Base-by-base conservation (phyloP, 2,888 invertebrate genomes). In the Nephrotoma guestfalica region DNA sequence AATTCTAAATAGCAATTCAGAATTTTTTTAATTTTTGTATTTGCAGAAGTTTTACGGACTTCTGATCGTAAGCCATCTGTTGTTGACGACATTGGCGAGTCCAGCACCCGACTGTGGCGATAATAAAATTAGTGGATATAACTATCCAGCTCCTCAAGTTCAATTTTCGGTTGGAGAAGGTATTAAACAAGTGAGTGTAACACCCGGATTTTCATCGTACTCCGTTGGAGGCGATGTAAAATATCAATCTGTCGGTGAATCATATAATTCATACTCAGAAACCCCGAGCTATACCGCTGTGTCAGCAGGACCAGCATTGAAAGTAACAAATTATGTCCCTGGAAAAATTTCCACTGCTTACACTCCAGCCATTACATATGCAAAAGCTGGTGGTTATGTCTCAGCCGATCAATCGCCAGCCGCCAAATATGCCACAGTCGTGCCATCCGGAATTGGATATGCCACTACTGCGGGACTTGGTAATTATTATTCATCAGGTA, bases 401-500 rank as follows among this genome's bases (percentile, higher is more conserved):
- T 91, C 91, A 88, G 90, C 91, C 83, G 91, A 91, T 40, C 90
- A 90, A 87, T 91, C 91, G 0, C 91, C 91, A 71, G 90, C 90
- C 40, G 90, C 91, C 2, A 91, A 91, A 88, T 91, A 90, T 87
- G 91, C 92, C 0, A 89, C 89, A 0, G 90, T 92, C 88, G 89
- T 90, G 43, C 91, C 91, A 2, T 93, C 93, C 88, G 91, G 91
- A 18, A 93, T 93, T 87, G 93, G 93, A 88, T 93, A 94, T 87
- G 91, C 93, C 6, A 93, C 93, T 43, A 92, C 93, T 13, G 92
- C 93, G 4, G 93, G 92, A 6, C 91, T 93, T 0, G 93, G 93
- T 4, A 90, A 90, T 41, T 90, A 89, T 43, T 89, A 90, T 3
- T 84, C 87, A 40, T 87, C 88, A 6, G 71, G 71, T 6, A 71